Evolutionary conservation across 2,113 vertebrate species (phyloP).

Genomic region (Bolborhynchus lineola): DNA sequence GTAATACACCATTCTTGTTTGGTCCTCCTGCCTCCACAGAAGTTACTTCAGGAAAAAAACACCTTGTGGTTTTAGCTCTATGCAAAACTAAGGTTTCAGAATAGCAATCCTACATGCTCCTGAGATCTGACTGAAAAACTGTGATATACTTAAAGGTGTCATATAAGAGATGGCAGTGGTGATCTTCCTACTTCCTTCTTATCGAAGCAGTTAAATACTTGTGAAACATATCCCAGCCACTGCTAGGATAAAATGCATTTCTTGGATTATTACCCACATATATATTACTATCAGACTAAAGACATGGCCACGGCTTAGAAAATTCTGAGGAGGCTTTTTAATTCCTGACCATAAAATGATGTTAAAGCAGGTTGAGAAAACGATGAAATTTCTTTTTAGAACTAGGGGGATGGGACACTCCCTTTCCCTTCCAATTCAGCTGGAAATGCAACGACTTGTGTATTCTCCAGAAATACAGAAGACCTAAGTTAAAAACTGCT

Average conservation of each 20-base stretch:
- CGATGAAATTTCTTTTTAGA: not conserved
- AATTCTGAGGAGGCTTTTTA: not conserved
- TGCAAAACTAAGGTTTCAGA: not conserved
- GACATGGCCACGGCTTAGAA: not conserved
- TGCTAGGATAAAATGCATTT: not conserved
- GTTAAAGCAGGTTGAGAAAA: not conserved
- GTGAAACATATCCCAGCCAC: not conserved
- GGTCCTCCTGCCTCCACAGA: not conserved
- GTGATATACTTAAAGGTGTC: not conserved
- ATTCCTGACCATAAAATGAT: not conserved
- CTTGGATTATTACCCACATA: not conserved
- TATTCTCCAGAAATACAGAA: not conserved
- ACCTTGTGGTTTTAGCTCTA: not conserved
- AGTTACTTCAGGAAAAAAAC: not conserved
- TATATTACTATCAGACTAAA: not conserved
- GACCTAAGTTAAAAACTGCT: not conserved
- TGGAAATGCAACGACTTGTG: not conserved
- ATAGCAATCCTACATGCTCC: not conserved
- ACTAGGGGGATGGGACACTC: not conserved
- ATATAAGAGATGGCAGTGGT: not conserved
- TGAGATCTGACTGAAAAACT: not conserved
- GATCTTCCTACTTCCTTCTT: not conserved
- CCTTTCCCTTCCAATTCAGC: not conserved
- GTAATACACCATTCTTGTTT: not conserved
- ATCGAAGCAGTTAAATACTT: not conserved